Conservation (phyloP, 2,797 vertebrate species). For the Staurois parvus region DNA sequence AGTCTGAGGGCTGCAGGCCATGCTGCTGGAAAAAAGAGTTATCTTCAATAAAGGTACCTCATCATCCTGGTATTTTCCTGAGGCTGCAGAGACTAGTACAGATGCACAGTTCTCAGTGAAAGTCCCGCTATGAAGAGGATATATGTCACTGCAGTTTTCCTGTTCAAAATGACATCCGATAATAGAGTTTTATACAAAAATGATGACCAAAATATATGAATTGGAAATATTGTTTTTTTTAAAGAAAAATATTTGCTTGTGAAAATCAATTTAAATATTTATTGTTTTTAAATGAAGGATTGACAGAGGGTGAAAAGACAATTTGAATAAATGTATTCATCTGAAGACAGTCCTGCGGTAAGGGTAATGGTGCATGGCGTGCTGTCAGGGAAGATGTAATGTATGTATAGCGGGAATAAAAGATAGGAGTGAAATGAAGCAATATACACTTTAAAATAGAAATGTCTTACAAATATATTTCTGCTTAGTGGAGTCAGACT, state of each 20-base stretch:
- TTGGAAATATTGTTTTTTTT: slow-evolving; percentile 11
- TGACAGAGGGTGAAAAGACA: slow-evolving; percentile 39
- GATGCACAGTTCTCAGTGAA: no score
- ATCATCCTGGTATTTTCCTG: no score
- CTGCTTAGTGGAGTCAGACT: slow-evolving; percentile 1
- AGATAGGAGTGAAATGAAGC: slow-evolving; percentile 7
- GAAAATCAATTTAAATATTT: slow-evolving; percentile 51
- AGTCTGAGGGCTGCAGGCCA: no score
- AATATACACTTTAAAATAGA: slow-evolving; percentile 29
- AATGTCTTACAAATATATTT: slow-evolving; percentile 21
- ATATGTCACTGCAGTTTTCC: neutral
- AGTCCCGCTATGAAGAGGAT: neutral
- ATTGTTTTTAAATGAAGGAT: slow-evolving; percentile 47
- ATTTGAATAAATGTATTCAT: slow-evolving; percentile 43
- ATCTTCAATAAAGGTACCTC: no score
- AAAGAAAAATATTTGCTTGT: slow-evolving; percentile 32
- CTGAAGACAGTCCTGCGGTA: slow-evolving; percentile 23
- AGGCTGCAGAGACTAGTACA: no score
- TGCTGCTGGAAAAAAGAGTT: no score
- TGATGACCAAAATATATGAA: neutral
- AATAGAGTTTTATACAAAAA: slow-evolving; percentile 24
- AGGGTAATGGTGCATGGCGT: slow-evolving; percentile 42
- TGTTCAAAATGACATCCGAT: slow-evolving; percentile 6
- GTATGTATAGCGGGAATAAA: slow-evolving; percentile 7
- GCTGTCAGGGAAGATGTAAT: slow-evolving; percentile 37